Base-by-base conservation (phyloP, 2,888 invertebrate species). In the Linnaemya tessellans region DNA sequence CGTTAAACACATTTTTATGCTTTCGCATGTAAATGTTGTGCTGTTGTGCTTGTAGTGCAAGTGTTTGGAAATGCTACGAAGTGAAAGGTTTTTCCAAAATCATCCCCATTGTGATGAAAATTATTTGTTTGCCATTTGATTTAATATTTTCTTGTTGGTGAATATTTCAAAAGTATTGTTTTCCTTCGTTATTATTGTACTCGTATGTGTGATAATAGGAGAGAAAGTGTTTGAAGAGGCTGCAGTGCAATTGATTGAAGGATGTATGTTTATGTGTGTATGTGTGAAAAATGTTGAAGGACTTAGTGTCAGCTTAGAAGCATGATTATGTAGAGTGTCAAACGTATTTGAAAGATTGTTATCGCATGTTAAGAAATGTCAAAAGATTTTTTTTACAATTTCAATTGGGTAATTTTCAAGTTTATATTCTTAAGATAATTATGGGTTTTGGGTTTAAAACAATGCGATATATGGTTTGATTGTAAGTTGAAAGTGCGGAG, bases 251-350 rank as follows among this genome's bases (percentile, higher is more conserved):
- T 46, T 74, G 18, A 54, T 68, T 78, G 11, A 41, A 41, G 60
- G 60, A 30, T 30, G 5, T 30, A 5, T 30, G 30, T 30, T 2
- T 60, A 5, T 30, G 80, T 49, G 54, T 43, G 4, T 25, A 13
- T 4, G 9, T 15, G 56, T 56, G 65, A 20, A 65, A 49, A 58
- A 35, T 68, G n/a, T 46, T 75, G 43, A 85, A 70, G 67, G 82
- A 82, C 75, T 85, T 85, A 79, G 79, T 82, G 82, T 85, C 85
- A 85, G 79, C 82, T 85, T 85, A 82, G 54, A 64, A 64, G 68
- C 71, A 65, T 80, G 68, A 78, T 80, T 80, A 84, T 75, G 64
- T 83, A 77, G 41, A 77, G 58, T 77, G 82, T 82, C 62, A 75
- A n/a, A 82, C 64, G 46, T 30, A 30, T 7, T 54, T 70, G 15